A percentile compares a stretch with the other conserved stretches of the same genome.
Evolutionary conservation across 2,888 invertebrate species (phyloP).

Genomic region (Cetonia aurata): DNA sequence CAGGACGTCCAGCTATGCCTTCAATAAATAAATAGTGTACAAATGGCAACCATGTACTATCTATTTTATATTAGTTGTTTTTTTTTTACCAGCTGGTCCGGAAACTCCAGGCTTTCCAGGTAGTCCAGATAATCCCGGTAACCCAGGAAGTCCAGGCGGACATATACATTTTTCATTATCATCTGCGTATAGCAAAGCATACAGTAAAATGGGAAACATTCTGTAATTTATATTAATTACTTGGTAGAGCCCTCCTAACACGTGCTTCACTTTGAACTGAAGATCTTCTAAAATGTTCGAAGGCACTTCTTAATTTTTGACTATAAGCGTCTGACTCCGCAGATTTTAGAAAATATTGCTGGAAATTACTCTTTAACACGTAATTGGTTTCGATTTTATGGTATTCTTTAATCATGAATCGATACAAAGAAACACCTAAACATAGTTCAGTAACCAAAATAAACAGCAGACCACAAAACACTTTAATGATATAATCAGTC

Average conservation of each 20-base stretch:
- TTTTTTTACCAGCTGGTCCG: too few species aligned
- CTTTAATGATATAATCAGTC: background rate
- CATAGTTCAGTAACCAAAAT: slow-evolving; percentile 11
- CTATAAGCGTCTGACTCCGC: background rate
- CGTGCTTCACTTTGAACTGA: too few species aligned
- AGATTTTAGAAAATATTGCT: background rate
- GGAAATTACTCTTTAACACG: background rate
- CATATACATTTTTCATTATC: background rate
- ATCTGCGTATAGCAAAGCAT: background rate
- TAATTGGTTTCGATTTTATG: background rate
- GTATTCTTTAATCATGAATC: background rate
- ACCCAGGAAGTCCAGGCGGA: background rate
- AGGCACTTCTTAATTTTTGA: background rate
- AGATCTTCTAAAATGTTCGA: too few species aligned
- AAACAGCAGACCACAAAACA: background rate
- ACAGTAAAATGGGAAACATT: too few species aligned
- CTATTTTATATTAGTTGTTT: too few species aligned
- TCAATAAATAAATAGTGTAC: background rate
- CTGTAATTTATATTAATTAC: too few species aligned
- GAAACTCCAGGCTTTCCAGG: too few species aligned
- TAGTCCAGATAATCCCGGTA: too few species aligned
- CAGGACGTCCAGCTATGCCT: background rate
- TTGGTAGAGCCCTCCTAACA: too few species aligned
- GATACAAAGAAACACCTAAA: background rate
- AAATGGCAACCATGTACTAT: too few species aligned